Evolutionary conservation across 2,113 vertebrate genomes (phyloP), one percentile per base, ranked within the genome.

Genomic region (Tupaia chinensis): DNA sequence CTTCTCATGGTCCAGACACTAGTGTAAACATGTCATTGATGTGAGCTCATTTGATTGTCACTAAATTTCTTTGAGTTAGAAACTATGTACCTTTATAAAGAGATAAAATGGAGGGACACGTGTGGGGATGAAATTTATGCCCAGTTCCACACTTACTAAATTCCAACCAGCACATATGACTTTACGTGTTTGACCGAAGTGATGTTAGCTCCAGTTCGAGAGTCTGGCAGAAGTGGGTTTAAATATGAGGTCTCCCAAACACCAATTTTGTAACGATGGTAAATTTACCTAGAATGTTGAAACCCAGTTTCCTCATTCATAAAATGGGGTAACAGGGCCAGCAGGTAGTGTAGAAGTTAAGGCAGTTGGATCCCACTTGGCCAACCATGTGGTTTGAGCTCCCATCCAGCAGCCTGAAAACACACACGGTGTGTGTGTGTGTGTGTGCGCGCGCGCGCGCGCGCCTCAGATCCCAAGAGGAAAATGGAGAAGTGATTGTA

Each of bases 51-150:
- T 66, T n/a, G 15, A 5, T 17, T 78, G 14, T 81, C 29, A 78
- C 4, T 77, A 9, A 1, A 34, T 73, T 78, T 1, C 5, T 76
- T 11, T 12, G 16, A 86, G 10, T 77, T 76, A 82, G 23, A 56
- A 53, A 22, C 3, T 27, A 8, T 61, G 63, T 63, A 60, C 44
- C 5, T 89, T 72, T 25, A 11, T 6, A 20, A 0, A n/a, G 9
- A 72, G 7, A 61, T 6, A 17, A 89, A 88, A 44, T 2, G 7
- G 29, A 90, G 20, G 9, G 7, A 17, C 13, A 15, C 3, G 25
- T 2, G 53, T 0, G 0, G 20, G 7, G 17, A 80, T 66, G 4
- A 87, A 70, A 84, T 2, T 15, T 19, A 0, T 29, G 9, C 1
- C 34, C 58, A 14, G 4, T 83, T 83, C 27, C 4, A 60, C 13